phyloP scores from a whole-genome alignment of 2,797 vertebrate genomes.

The Cetoscarus ocellatus region DNA sequence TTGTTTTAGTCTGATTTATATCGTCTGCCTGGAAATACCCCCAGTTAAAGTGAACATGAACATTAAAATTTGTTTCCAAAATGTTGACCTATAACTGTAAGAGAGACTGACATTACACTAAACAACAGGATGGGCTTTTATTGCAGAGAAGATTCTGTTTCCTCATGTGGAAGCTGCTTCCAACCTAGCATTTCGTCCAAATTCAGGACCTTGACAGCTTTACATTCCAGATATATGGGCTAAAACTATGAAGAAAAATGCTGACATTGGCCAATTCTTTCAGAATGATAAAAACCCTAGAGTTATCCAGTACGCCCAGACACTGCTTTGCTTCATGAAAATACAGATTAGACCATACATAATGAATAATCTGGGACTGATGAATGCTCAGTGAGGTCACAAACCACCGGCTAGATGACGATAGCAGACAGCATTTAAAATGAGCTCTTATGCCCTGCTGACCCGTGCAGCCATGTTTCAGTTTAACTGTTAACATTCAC shows the following conservation, averaged over 20 bases:
- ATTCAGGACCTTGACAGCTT: neutral
- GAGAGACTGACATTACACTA: slow-evolving; percentile 2
- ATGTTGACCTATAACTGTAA: neutral
- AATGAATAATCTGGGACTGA: slow-evolving; percentile 16
- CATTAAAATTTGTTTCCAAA: neutral
- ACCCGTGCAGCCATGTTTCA: slow-evolving; percentile 7
- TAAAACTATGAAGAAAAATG: neutral
- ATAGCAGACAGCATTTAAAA: slow-evolving; percentile 47
- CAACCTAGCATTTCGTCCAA: neutral
- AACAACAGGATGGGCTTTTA: slow-evolving; percentile 13
- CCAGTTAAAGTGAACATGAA: slow-evolving; percentile 12
- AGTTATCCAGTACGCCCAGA: neutral
- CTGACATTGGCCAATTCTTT: neutral
- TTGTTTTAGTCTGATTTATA: no score
- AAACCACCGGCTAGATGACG: slow-evolving; percentile 38
- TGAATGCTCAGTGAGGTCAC: slow-evolving; percentile 21
- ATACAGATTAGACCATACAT: slow-evolving; percentile 13
- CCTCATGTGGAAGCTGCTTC: neutral
- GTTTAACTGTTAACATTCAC: slow-evolving; percentile 30
- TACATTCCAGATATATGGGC: neutral
- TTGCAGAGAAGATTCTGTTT: slow-evolving; percentile 12
- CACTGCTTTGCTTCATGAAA: slow-evolving; percentile 10
- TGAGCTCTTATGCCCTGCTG: slow-evolving; percentile 27
- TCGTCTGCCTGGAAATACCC: no score
- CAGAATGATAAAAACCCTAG: neutral